Percentiles rank a stretch among this genome's conserved stretches.
Evolutionary conservation across 1,140 invertebrate genomes (phyloP).

Genomic region (Apis mellifera): Amel_HAv3.1 CM009944.2:7316501-7317000

Average conservation of each 20-base stretch:
- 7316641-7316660: conserved; percentile 59
- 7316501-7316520: too few relatives aligned
- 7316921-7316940: too few relatives aligned
- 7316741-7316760: conserved; percentile 53
- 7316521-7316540: too few relatives aligned
- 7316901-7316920: background rate
- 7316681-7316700: conserved; percentile 31
- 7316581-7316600: conserved; percentile 52
- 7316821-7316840: background rate
- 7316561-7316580: conserved; percentile 20
- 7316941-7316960: too few relatives aligned
- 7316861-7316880: background rate
- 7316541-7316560: background rate
- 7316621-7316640: conserved; percentile 47
- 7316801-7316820: too few relatives aligned
- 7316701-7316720: conserved; percentile 11
- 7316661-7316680: conserved; percentile 22
- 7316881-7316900: background rate
- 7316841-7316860: background rate
- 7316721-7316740: conserved; percentile 18
- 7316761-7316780: conserved; percentile 33
- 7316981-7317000: too few relatives aligned
- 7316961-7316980: too few relatives aligned
- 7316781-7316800: background rate
- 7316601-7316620: conserved; percentile 61